Evolutionary conservation across 2,113 vertebrate genomes (phyloP).

Genomic region (Choloepus hoffmanni): DNA sequence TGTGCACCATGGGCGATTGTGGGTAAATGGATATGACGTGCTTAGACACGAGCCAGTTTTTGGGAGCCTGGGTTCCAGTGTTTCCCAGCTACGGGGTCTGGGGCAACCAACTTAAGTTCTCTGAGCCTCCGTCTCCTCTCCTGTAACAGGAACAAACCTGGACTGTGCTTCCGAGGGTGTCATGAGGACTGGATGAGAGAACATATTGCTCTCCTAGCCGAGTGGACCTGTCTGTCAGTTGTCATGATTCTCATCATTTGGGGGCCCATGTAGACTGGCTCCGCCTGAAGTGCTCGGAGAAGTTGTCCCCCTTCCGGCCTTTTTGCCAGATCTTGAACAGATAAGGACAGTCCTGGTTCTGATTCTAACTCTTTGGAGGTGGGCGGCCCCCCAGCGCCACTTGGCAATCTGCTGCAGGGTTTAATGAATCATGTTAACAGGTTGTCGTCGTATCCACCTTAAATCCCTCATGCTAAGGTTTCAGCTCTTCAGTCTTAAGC

Average conservation of each 20-base stretch:
- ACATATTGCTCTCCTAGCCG: fast-evolving
- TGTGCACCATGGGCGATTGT: fast-evolving
- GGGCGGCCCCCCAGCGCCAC: not conserved
- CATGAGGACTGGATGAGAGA: not conserved
- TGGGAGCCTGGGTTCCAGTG: not conserved
- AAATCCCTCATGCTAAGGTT: not conserved
- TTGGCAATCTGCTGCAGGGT: not conserved
- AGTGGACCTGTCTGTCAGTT: not conserved
- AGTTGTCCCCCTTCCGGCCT: not conserved
- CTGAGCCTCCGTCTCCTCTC: not conserved
- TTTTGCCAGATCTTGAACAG: not conserved
- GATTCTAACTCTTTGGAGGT: not conserved
- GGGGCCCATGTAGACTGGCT: not conserved
- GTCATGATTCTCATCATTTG: not conserved
- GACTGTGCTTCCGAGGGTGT: not conserved
- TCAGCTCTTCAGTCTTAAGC: not conserved
- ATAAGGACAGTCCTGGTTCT: not conserved
- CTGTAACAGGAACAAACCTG: not conserved
- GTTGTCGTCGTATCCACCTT: constrained; percentile 11
- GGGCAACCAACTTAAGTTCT: not conserved
- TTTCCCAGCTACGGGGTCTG: not conserved
- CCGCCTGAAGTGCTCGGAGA: not conserved
- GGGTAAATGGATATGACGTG: not conserved
- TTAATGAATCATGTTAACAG: not conserved
- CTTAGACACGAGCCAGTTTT: not conserved